Percentiles rank a stretch among this genome's conserved stretches.
Conservation (phyloP, 2,888 invertebrate genomes). For the Formica aserva region DNA sequence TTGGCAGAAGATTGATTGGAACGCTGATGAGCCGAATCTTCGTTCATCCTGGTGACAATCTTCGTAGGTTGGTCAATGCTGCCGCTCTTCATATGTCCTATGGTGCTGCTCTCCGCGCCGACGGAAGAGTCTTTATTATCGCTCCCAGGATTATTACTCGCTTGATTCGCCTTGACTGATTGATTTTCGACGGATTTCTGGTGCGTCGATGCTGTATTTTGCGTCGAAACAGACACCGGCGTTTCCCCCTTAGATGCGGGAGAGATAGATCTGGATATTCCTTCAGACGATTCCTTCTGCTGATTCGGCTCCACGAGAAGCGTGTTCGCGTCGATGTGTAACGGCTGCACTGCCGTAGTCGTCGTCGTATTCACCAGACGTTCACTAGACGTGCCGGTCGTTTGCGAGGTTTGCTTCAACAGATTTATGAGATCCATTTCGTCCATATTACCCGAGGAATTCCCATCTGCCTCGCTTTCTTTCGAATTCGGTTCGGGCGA, state of each 20-base stretch:
- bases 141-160: slow-evolving; percentile 45
- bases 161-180: slow-evolving; percentile 33
- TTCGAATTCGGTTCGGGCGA: slow-evolving; percentile 52
- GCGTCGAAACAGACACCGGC: slow-evolving; percentile 6
- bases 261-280: slow-evolving; percentile 46
- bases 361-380: slow-evolving; percentile 82
- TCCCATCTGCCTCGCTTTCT: slow-evolving; percentile 38
- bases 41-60: slow-evolving; percentile 45
- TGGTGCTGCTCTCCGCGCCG: slow-evolving; percentile 9
- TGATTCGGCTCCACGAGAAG: slow-evolving; percentile 69
- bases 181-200: slow-evolving; percentile 28
- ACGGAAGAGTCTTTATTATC: slow-evolving; percentile 61
- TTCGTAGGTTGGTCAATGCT: slow-evolving; percentile 61
- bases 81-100: slow-evolving; percentile 57
- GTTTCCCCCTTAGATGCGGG: slow-evolving; percentile 54
- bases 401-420: slow-evolving; percentile 78
- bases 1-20: slow-evolving; percentile 50
- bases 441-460: slow-evolving; percentile 57
- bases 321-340: slow-evolving; percentile 80
- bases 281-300: slow-evolving; percentile 2
- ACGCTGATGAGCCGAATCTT: slow-evolving; percentile 50
- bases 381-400: slow-evolving; percentile 78
- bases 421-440: slow-evolving; percentile 77
- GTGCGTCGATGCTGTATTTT: not conserved
- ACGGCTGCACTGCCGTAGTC: slow-evolving; percentile 82